Base-by-base conservation (phyloP, 1,140 invertebrate genomes). In the Drosophila kohkoa region DNA sequence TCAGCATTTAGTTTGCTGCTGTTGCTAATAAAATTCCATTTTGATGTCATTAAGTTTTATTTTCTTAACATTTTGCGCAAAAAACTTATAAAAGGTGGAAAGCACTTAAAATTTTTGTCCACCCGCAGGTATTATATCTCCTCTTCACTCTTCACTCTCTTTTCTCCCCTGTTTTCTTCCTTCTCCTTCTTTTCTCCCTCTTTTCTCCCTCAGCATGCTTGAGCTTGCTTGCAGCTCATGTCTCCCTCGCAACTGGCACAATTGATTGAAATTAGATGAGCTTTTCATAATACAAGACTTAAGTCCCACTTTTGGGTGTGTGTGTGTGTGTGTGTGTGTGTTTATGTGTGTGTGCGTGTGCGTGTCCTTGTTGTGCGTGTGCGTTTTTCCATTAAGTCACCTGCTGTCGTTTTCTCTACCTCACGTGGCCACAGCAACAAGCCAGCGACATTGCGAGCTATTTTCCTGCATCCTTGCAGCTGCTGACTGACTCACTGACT, bases 231-330 rank as follows among this genome's bases (percentile, higher is more conserved):
- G 20, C 20, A 25, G 25, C 49, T 28, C 25, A 25, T 48, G 46
- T 62, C 59, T 63, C 46, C 20, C 38, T 62, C 30, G 66, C 78
- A 74, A 68, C 77, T 75, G 82, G 70, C 70, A 73, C 82, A 85
- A 85, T 85, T 85, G 82, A 85, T 86, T 85, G 82, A 85, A 85
- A 85, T 85, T 85, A 85, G 82, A 85, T 85, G 82, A 85, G 82
- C 82, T 85, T 85, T 85, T 86, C 82, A 85, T 86, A 85, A 85
- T 85, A 74, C 78, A 75, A 64, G 66, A 81, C 82, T 72, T 77
- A 77, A 75, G 80, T 28, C 67, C 75, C 64, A 41, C 71, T 59
- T 43, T 35, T 25, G 10, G 41, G 30, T 8, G 35, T 32, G 49
- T 62, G 58, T 45, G 35, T 55, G 30, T 8, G 35, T 32, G 49